Evolutionary conservation across 2,888 invertebrate species (phyloP).

Genomic region (Caenorhabditis auriculariae): DNA sequence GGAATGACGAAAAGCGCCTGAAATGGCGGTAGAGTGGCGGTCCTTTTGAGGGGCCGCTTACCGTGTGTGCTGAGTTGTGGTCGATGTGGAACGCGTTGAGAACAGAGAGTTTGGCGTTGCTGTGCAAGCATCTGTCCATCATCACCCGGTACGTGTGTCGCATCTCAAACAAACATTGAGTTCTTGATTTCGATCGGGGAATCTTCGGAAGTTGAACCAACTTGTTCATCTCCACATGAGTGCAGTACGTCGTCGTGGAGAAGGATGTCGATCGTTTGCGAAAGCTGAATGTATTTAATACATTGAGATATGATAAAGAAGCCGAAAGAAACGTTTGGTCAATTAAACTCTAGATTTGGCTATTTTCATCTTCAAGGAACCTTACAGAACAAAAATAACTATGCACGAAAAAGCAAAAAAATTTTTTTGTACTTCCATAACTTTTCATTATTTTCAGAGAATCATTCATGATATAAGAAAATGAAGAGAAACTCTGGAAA

Average conservation of each 20-base stretch:
- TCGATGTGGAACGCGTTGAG: conserved; percentile 20
- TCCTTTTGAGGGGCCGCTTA: background rate
- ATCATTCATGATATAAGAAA: too few relatives aligned
- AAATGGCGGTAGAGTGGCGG: background rate
- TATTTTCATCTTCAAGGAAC: too few relatives aligned
- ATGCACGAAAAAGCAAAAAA: too few relatives aligned
- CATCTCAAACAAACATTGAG: conserved; percentile 9
- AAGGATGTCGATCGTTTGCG: conserved; percentile 24
- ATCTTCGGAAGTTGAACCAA: background rate
- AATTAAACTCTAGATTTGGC: too few relatives aligned
- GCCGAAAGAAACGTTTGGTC: too few relatives aligned
- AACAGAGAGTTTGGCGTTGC: conserved; percentile 15
- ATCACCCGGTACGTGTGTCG: conserved; percentile 25
- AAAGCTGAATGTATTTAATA: conserved; percentile 9
- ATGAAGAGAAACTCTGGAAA: too few relatives aligned
- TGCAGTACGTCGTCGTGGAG: conserved; percentile 31
- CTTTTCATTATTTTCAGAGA: too few relatives aligned
- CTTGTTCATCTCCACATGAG: conserved; percentile 25
- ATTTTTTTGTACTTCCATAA: too few relatives aligned
- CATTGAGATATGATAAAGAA: too few relatives aligned
- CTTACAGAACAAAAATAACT: too few relatives aligned
- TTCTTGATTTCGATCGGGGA: background rate
- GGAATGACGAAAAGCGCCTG: conserved; percentile 20
- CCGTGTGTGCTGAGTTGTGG: conserved; percentile 14
- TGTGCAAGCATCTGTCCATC: conserved; percentile 18